Evolutionary conservation across 1,140 invertebrate species (phyloP).

Genomic region (Hyphantria cunea): DNA sequence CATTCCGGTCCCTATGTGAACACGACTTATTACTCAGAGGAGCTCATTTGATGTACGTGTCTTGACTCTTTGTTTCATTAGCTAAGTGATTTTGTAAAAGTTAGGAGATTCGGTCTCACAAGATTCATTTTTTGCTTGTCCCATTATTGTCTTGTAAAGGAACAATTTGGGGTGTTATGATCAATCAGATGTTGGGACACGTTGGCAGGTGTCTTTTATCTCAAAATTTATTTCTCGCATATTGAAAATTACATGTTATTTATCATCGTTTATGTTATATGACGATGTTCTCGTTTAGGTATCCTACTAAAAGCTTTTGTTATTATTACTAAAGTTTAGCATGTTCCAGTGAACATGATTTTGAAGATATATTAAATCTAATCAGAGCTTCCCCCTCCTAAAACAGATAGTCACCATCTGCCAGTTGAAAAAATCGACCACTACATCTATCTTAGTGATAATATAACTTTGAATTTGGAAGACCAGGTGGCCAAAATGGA

Average conservation of each 20-base stretch:
- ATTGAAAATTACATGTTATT: neutral
- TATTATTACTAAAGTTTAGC: too few species aligned
- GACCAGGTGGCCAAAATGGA: too few species aligned
- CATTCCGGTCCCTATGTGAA: slow-evolving; percentile 13
- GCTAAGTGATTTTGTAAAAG: slow-evolving; percentile 25
- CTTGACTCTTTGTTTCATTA: slow-evolving; percentile 26
- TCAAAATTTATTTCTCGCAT: neutral
- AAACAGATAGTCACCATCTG: too few species aligned
- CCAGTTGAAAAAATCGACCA: too few species aligned
- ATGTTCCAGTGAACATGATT: too few species aligned
- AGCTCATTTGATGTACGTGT: slow-evolving; percentile 19
- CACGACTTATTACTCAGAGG: slow-evolving; percentile 15
- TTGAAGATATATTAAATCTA: too few species aligned
- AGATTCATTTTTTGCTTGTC: neutral
- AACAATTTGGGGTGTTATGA: neutral
- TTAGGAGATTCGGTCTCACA: slow-evolving; percentile 1
- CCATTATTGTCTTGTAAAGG: neutral
- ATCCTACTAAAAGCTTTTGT: too few species aligned
- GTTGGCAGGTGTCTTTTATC: neutral
- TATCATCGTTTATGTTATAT: neutral
- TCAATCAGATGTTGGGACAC: neutral
- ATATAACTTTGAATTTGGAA: too few species aligned
- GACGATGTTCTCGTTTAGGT: too few species aligned
- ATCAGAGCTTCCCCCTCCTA: too few species aligned
- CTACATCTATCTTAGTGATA: too few species aligned